Percentiles rank a stretch among this genome's conserved stretches.
Evolutionary conservation across 2,888 invertebrate species (phyloP).

Genomic region (Scaptodrosophila latifasciaeformis): DNA sequence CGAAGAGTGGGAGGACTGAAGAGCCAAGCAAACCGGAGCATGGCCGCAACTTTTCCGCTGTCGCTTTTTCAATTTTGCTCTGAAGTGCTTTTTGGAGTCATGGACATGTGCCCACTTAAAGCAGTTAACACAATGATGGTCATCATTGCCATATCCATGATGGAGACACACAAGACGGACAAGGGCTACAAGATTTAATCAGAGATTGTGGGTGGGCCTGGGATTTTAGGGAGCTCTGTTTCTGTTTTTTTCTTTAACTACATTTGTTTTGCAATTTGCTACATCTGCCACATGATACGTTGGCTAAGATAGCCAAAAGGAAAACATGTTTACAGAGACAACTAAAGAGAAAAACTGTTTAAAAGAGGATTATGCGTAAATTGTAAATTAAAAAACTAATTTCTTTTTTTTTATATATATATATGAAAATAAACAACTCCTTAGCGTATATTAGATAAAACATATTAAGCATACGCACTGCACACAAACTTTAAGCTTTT

Average conservation of each 20-base stretch:
- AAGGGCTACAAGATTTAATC: background rate
- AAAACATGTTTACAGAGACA: background rate
- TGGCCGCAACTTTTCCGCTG: constrained; percentile 59
- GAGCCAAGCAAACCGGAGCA: constrained; percentile 35
- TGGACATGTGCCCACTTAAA: constrained; percentile 48
- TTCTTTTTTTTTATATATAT: no score
- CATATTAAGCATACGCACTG: constrained; percentile 39
- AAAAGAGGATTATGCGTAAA: no score
- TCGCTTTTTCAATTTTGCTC: constrained; percentile 58
- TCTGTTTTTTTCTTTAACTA: constrained; percentile 7
- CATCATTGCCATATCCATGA: constrained; percentile 49
- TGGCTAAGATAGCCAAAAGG: background rate
- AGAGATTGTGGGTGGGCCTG: background rate
- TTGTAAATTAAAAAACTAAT: no score
- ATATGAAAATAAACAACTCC: no score
- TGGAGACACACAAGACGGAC: no score
- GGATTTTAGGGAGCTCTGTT: background rate
- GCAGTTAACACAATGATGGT: constrained; percentile 57
- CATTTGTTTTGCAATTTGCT: constrained; percentile 34
- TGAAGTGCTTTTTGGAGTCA: constrained; percentile 25
- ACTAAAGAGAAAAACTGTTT: background rate
- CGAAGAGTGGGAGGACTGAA: no score
- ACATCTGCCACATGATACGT: constrained; percentile 60
- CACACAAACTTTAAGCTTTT: no score
- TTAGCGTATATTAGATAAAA: constrained; percentile 23